Evolutionary conservation across 2,888 invertebrate species (phyloP).

Genomic region (Buathra laborator): DNA sequence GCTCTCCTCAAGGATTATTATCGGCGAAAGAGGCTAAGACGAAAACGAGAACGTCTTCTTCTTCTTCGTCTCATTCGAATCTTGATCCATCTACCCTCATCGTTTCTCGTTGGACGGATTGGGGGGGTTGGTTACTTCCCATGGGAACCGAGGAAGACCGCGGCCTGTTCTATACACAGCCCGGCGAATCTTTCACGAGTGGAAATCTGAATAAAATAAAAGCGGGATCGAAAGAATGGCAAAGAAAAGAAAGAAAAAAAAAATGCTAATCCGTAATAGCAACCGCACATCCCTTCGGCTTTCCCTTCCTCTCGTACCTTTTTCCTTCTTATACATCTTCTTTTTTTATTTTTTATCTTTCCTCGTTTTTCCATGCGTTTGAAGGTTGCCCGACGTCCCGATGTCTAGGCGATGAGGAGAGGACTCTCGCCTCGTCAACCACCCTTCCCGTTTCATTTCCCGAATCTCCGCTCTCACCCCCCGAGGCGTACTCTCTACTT

Average conservation of each 20-base stretch:
- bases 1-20: slow-evolving; percentile 32
- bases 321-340: neutral
- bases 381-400: slow-evolving; percentile 18
- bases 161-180: neutral
- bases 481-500: neutral
- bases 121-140: neutral
- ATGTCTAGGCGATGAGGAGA: slow-evolving; percentile 39
- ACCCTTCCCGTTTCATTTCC: slow-evolving; percentile 50
- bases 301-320: neutral
- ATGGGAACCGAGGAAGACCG: slow-evolving; percentile 1
- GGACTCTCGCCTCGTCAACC: slow-evolving; percentile 43
- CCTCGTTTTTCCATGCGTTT: slow-evolving; percentile 6
- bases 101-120: neutral
- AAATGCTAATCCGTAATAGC: slow-evolving; percentile 57
- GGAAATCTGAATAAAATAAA: slow-evolving; percentile 48
- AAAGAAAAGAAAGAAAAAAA: slow-evolving; percentile 13
- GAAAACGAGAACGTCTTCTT: neutral
- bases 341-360: slow-evolving; percentile 21
- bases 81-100: slow-evolving; percentile 6
- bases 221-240: slow-evolving; percentile 19
- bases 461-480: slow-evolving; percentile 21
- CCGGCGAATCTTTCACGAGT: neutral
- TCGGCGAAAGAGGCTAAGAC: neutral
- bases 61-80: slow-evolving; percentile 22
- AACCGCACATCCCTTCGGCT: slow-evolving; percentile 16